phyloP scores from a whole-genome alignment of 1,140 invertebrate genomes.

The Sarcophaga peregrina region DNA sequence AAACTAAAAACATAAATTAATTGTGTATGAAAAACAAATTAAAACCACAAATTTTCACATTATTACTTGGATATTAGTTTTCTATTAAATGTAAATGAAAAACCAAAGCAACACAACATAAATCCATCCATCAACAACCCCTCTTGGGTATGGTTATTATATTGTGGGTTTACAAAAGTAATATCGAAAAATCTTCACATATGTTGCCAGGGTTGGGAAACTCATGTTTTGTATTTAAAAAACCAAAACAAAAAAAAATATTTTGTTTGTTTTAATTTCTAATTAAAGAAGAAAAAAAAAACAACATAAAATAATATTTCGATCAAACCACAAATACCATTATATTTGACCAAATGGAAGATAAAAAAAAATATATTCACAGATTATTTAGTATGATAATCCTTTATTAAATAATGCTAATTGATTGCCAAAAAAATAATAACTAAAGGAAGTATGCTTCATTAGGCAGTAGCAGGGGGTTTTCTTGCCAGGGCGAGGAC shows the following conservation, averaged over 20 bases:
- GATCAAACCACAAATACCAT: neutral
- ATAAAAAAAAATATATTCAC: too few relatives aligned
- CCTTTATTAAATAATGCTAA: neutral
- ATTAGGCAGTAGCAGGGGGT: neutral
- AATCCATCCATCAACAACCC: neutral
- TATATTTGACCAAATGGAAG: neutral
- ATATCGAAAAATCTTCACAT: neutral
- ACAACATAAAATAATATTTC: too few relatives aligned
- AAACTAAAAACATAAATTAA: neutral
- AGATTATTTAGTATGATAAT: constrained; percentile 16
- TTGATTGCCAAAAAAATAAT: constrained; percentile 12
- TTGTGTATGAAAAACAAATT: constrained; percentile 24
- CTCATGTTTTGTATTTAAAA: neutral
- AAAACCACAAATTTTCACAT: constrained; percentile 41
- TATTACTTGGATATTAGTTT: constrained; percentile 37
- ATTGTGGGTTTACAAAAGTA: neutral
- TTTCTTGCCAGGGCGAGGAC: too few relatives aligned
- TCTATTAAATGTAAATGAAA: constrained; percentile 28
- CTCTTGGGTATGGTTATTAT: neutral
- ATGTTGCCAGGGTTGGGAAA: neutral
- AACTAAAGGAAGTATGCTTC: neutral
- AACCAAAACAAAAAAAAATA: too few relatives aligned
- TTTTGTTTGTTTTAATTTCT: neutral
- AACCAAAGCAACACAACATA: neutral
- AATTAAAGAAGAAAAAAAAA: neutral